Conservation (phyloP, 2,888 invertebrate genomes). For the Agrilus cyanescens region DNA sequence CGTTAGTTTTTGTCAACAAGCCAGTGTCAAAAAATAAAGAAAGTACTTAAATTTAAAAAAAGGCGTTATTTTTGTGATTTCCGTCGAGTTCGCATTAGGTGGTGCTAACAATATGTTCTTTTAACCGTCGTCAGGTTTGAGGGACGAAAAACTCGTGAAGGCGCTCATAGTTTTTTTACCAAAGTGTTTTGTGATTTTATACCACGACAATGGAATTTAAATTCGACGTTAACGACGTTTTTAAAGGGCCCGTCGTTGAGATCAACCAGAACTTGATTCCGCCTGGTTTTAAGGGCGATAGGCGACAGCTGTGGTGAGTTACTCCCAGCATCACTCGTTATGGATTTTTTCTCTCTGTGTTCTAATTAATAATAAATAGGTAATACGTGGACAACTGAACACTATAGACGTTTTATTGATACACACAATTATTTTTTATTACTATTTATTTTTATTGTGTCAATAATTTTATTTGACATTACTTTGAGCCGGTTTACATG, state of each 20-base stretch:
- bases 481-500: too few species aligned
- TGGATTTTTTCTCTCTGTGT: too few species aligned
- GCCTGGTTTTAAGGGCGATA: slow-evolving; percentile 41
- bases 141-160: slow-evolving; percentile 6
- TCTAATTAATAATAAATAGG: too few species aligned
- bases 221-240: slow-evolving; percentile 41
- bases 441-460: too few species aligned
- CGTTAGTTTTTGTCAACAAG: slow-evolving; percentile 1
- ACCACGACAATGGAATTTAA: slow-evolving; percentile 41
- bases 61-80: slow-evolving; percentile 4
- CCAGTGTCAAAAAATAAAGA: slow-evolving; percentile 9
- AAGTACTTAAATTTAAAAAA: slow-evolving; percentile 1
- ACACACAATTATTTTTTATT: too few species aligned
- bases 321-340: slow-evolving; percentile 1
- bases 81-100: not conserved
- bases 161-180: slow-evolving; percentile 5
- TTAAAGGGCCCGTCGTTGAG: slow-evolving; percentile 39
- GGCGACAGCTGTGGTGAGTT: slow-evolving; percentile 39
- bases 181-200: slow-evolving; percentile 6
- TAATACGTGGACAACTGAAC: too few species aligned
- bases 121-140: slow-evolving; percentile 4
- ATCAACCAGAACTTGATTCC: slow-evolving; percentile 41
- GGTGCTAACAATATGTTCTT: not conserved
- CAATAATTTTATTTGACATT: too few species aligned
- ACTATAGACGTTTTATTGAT: too few species aligned